Evolutionary conservation across 2,113 vertebrate genomes (phyloP).

Genomic region (Pelmatolapia mariae): DNA sequence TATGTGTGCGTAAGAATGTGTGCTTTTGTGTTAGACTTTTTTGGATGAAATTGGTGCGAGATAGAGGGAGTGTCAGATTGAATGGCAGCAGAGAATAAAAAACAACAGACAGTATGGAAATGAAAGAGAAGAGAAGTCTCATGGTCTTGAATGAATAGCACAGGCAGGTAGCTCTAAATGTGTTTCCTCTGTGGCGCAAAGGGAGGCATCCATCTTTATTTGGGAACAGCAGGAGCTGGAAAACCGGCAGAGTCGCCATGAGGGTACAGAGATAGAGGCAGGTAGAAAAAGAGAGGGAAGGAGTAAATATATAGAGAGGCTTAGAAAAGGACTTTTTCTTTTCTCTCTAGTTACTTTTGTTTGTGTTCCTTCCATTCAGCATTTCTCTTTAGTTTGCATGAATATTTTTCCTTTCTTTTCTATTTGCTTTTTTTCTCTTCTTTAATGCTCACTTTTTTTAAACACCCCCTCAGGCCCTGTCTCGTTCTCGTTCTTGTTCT

Average conservation of each 20-base stretch:
- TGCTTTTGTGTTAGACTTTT: neutral
- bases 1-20: neutral
- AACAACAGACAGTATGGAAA: neutral
- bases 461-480: neutral
- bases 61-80: neutral
- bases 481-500: neutral
- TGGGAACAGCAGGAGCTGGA: slow-evolving; percentile 20
- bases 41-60: slow-evolving; percentile 9
- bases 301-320: neutral
- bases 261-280: neutral
- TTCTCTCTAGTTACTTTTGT: neutral
- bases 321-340: neutral
- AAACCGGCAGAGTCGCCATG: neutral
- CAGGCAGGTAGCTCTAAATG: slow-evolving; percentile 18
- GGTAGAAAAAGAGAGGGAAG: neutral
- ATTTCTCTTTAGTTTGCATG: neutral
- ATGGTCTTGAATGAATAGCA: neutral
- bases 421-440: neutral
- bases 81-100: neutral
- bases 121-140: neutral
- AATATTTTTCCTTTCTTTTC: neutral
- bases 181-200: slow-evolving; percentile 1
- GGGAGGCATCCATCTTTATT: slow-evolving; percentile 38
- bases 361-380: neutral
- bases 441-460: neutral